A percentile compares a stretch with the other conserved stretches of the same genome.
Conservation (phyloP, 2,888 invertebrate species). For the Boloria selene region DNA sequence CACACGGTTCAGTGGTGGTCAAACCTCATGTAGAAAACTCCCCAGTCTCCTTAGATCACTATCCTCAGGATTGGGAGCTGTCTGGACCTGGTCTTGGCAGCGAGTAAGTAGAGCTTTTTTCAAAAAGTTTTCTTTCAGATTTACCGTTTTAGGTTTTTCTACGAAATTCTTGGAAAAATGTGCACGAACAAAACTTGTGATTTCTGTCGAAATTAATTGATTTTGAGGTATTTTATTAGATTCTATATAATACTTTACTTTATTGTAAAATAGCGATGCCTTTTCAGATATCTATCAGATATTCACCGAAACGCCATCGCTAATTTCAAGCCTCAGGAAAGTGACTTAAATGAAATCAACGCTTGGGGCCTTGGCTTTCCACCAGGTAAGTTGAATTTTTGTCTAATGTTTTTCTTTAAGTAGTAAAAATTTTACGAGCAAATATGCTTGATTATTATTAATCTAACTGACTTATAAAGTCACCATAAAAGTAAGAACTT, state of each 20-base stretch:
- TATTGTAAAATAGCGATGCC: background rate
- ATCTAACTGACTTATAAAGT: too few species aligned
- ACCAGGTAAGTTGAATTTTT: constrained; percentile 55
- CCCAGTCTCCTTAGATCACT: constrained; percentile 67
- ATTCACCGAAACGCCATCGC: constrained; percentile 83
- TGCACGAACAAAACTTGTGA: too few species aligned
- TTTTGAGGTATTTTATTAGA: background rate
- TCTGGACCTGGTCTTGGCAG: constrained; percentile 85
- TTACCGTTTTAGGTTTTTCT: too few species aligned
- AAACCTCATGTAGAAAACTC: constrained; percentile 57
- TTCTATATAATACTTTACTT: background rate
- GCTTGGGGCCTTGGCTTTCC: constrained; percentile 84
- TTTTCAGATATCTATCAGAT: constrained; percentile 78
- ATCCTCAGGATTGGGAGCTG: constrained; percentile 81
- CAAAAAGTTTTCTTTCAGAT: background rate
- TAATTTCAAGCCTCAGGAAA: constrained; percentile 76
- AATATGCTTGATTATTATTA: too few species aligned
- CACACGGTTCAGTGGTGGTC: constrained; percentile 55
- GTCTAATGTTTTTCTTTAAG: too few species aligned
- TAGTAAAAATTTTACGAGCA: too few species aligned
- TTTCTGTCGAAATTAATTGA: background rate
- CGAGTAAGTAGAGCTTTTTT: constrained; percentile 75
- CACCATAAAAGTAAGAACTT: too few species aligned
- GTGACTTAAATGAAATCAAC: constrained; percentile 84
- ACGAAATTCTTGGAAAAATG: too few species aligned